Evolutionary conservation across 2,797 vertebrate species (phyloP), one percentile per base, ranked within the genome.

Genomic region (Oryzias dopingdopingensis): DNA sequence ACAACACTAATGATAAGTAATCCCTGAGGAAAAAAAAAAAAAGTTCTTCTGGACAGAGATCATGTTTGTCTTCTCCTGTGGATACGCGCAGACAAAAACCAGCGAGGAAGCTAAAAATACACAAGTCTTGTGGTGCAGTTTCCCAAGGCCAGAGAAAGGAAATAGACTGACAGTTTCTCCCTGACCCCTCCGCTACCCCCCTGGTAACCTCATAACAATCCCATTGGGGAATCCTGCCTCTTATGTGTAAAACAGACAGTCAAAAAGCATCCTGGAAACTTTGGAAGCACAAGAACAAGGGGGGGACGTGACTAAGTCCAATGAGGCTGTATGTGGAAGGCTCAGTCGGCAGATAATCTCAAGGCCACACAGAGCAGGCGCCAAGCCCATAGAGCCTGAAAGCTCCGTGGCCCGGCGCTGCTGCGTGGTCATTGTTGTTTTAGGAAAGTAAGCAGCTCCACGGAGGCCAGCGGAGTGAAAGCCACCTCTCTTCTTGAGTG

Each of bases 71-170:
- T 87, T 75, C 72, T 84, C 75, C 56, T 70, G 73, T 75, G 81
- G 68, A 80, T 81, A 76, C 72, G 66, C 56, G 4, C 54, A 45
- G 67, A 79, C 63, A 79, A 74, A 87, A 85, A 79, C 62, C 77
- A 84, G 74, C 75, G 72, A 79, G 79, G 75, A 82, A 47, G 53
- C 86, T 86, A 87, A 88, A 89, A 91, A 90, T 90, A 87, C 76
- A 75, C 82, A 86, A 81, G 79, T 84, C 83, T 88, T 87, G 90
- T 80, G 85, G 86, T 90, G 82, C 82, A 88, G 81, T 90, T 93
- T 93, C 90, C 89, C 90, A 93, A 93, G 91, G 90, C 88, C 86
- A 82, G 89, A 76, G 79, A 90, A 90, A 92, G 91, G 91, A 92
- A 93, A 91, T 91, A 90, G 88, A 91, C 85, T 81, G 82, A 88